Evolutionary conservation across 1,140 invertebrate genomes (phyloP).

Genomic region (Steinernema khuongi): DNA sequence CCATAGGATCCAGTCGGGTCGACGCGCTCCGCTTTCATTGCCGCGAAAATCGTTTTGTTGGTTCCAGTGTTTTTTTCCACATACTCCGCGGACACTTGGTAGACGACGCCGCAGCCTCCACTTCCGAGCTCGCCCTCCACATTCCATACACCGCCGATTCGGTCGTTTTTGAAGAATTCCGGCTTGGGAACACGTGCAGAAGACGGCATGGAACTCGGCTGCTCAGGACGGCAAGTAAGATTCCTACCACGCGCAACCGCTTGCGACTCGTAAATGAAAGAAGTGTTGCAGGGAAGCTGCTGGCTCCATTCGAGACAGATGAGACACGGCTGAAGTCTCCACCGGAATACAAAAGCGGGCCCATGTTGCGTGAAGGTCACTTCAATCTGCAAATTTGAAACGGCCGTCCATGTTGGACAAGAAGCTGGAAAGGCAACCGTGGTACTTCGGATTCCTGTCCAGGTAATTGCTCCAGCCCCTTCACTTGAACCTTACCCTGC

Average conservation of each 20-base stretch:
- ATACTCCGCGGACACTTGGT: not conserved
- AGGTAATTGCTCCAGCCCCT: not conserved
- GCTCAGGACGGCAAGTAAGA: not conserved
- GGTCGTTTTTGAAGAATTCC: constrained; percentile 7
- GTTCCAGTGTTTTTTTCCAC: not conserved
- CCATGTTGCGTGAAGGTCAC: not conserved
- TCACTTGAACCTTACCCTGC: not conserved
- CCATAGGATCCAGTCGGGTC: not conserved
- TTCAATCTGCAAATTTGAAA: not conserved
- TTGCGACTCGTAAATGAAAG: not conserved
- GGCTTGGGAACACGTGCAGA: not conserved
- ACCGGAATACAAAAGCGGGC: too few relatives aligned
- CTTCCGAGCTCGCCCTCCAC: not conserved
- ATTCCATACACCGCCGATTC: not conserved
- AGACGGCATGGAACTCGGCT: not conserved
- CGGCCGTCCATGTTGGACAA: not conserved
- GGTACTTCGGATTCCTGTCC: not conserved
- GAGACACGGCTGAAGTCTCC: too few relatives aligned
- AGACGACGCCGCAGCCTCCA: constrained; percentile 5
- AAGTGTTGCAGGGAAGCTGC: too few relatives aligned
- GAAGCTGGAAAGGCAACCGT: not conserved
- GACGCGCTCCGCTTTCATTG: not conserved
- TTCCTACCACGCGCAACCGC: not conserved
- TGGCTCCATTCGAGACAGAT: too few relatives aligned
- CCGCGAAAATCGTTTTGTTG: not conserved